Evolutionary conservation across 2,113 vertebrate genomes (phyloP).

Genomic region (Brevimyrus niger): DNA sequence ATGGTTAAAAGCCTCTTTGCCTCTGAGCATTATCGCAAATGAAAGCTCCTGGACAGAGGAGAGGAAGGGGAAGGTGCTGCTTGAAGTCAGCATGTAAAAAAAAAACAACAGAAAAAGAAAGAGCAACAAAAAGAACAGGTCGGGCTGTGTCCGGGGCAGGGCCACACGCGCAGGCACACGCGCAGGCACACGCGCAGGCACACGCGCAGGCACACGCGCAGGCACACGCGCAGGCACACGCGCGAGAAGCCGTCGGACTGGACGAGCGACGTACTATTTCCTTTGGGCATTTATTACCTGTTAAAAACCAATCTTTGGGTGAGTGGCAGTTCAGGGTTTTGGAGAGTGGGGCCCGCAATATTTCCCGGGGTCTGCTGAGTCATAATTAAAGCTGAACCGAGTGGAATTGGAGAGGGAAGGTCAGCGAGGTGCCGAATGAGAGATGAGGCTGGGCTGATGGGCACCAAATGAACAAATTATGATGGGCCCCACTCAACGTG

Average conservation of each 20-base stretch:
- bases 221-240: no score
- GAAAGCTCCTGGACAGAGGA: slow-evolving; percentile 2
- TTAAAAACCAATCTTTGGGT: slow-evolving; percentile 91
- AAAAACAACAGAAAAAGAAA: not conserved
- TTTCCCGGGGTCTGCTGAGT: slow-evolving; percentile 88
- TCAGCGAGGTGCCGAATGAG: slow-evolving; percentile 86
- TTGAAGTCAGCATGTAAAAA: not conserved
- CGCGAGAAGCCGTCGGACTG: slow-evolving; percentile 23
- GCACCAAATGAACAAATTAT: slow-evolving; percentile 99
- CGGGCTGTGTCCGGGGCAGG: slow-evolving; percentile 41
- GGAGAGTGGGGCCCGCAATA: slow-evolving; percentile 81
- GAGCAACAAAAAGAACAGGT: not conserved
- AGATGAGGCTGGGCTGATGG: slow-evolving; percentile 92
- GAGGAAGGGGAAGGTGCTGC: not conserved
- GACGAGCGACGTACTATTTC: slow-evolving; percentile 59
- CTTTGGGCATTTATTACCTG: slow-evolving; percentile 84
- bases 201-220: not conserved
- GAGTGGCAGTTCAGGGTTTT: slow-evolving; percentile 94
- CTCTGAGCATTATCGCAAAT: not conserved
- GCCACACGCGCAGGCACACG: slow-evolving; percentile 10
- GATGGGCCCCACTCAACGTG: slow-evolving; percentile 97
- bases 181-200: no score
- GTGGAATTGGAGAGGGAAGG: slow-evolving; percentile 90
- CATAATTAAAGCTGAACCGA: slow-evolving; percentile 99
- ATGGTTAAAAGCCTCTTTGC: slow-evolving; percentile 24